Evolutionary conservation across 1,140 invertebrate species (phyloP), one percentile per base, ranked within the genome.

Genomic region (Drosophila carrolli): DNA sequence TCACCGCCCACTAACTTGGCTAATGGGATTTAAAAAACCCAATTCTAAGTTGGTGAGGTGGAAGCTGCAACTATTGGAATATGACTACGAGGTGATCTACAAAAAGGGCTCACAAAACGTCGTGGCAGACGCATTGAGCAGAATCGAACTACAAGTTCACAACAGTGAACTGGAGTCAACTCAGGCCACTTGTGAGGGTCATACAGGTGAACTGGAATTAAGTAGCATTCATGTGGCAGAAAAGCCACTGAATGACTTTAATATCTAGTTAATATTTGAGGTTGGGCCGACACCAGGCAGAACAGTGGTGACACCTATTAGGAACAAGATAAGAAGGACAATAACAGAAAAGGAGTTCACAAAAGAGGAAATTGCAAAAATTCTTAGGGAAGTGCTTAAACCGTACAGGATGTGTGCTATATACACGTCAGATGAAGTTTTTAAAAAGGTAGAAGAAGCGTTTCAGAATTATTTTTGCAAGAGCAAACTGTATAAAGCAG

Each of bases 171-270:
- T 32, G 29, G 16, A 16, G 16, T 16, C 16, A 16, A 16, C 16
- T 16, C 16, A 16, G 16, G 16, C 16, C 16, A 16, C 16, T 16
- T 16, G 16, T 16, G 16, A 0, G 16, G 16, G 16, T 16, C 16
- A 16, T 16, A 16, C 0, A 16, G 16, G 35, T 48, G 32, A 11
- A 51, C 46, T 32, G 29, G 5, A 32, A 32, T 32, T 32, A 7
- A 32, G 29, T 32, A 32, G 29, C 29, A 53, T 62, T 14, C 10
- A 29, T 13, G 40, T 43, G 23, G 53, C 57, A 35, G 43, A 61
- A 41, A 59, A 55, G 47, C 58, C 50, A 35, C 9, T 56, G 16
- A 61, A 56, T 53, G 58, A 61, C 5, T 70, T 55, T 38, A 61
- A 53, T 43, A 40, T 68, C 14, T 56, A 59, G 43, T 23, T 68